Percentiles rank a stretch among this genome's conserved stretches.
Evolutionary conservation across 2,113 vertebrate species (phyloP).

Genomic region (Sakesphorus luctuosus): DNA sequence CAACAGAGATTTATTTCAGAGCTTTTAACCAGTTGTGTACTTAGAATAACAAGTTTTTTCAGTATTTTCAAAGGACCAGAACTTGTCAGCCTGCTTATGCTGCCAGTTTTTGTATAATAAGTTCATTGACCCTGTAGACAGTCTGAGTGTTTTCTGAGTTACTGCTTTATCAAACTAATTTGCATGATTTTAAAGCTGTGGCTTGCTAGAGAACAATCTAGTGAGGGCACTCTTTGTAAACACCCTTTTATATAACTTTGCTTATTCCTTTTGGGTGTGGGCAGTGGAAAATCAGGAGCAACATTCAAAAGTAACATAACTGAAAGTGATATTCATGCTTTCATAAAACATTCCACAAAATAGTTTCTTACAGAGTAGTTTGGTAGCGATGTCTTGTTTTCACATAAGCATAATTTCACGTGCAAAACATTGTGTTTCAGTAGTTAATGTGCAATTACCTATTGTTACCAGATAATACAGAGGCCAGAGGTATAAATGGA

Average conservation of each 20-base stretch:
- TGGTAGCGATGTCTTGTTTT: background rate
- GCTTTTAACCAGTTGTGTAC: background rate
- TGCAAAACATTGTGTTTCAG: background rate
- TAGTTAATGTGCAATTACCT: background rate
- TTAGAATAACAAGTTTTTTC: slow-evolving; percentile 2
- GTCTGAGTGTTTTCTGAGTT: slow-evolving; percentile 50
- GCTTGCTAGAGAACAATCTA: slow-evolving; percentile 40
- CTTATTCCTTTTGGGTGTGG: background rate
- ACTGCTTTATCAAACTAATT: slow-evolving; percentile 52
- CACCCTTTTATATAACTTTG: slow-evolving; percentile 14
- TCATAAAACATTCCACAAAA: background rate
- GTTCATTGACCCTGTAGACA: slow-evolving; percentile 30
- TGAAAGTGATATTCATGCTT: background rate
- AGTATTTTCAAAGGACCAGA: background rate
- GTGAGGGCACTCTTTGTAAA: background rate
- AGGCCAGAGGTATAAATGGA: background rate
- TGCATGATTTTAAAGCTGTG: slow-evolving; percentile 60
- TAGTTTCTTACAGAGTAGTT: background rate
- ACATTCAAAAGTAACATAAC: background rate
- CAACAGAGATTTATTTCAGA: background rate
- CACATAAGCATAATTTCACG: background rate
- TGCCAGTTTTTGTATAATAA: slow-evolving; percentile 40
- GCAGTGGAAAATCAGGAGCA: background rate
- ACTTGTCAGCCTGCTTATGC: background rate
- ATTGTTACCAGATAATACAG: background rate